phyloP scores from a whole-genome alignment of 2,797 vertebrate genomes.

The Oreochromis grahami region DNA sequence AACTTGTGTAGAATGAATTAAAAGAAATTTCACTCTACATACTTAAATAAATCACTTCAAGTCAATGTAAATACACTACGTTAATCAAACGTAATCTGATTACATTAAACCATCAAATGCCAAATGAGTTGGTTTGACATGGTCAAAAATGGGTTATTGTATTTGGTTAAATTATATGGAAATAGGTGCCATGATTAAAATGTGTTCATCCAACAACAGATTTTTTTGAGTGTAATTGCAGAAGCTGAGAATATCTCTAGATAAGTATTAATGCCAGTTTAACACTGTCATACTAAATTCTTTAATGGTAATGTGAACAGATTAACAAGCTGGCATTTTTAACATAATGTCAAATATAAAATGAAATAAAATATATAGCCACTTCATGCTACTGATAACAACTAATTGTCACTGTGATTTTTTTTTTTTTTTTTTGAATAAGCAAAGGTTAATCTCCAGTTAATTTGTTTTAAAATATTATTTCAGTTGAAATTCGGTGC shows the following conservation, averaged over 20 bases:
- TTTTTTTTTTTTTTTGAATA: background rate
- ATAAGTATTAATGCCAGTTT: background rate
- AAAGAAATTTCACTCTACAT: too few species aligned
- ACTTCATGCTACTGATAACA: background rate
- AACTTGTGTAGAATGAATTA: too few species aligned
- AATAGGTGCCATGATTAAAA: too few species aligned
- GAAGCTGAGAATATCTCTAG: background rate
- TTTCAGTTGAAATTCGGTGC: background rate
- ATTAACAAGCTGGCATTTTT: background rate
- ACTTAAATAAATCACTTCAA: too few species aligned
- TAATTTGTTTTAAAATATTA: background rate
- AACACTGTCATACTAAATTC: background rate
- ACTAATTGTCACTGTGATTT: background rate
- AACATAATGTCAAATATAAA: background rate
- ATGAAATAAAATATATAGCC: background rate
- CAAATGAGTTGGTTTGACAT: too few species aligned
- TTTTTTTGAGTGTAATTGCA: background rate
- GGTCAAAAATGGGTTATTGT: too few species aligned
- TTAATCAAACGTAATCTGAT: too few species aligned
- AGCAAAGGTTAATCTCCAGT: background rate
- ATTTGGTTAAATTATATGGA: too few species aligned
- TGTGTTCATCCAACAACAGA: too few species aligned
- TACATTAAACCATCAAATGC: too few species aligned
- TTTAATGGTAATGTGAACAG: background rate
- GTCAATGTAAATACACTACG: too few species aligned